Base-by-base conservation (phyloP, 2,888 invertebrate species). In the Cybosia mesomella region DNA sequence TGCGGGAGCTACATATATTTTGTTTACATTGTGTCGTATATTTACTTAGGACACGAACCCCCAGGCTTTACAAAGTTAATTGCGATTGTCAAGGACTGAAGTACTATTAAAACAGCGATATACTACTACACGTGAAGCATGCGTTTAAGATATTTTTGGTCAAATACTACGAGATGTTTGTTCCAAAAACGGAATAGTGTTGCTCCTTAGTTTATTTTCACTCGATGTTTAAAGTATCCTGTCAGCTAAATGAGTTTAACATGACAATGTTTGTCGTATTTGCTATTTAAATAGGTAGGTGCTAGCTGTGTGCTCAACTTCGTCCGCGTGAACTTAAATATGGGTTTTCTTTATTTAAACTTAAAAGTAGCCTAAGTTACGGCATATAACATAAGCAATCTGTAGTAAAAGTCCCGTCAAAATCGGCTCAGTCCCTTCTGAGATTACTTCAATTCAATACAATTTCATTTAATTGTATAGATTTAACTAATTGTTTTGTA, bases 21-120 rank as follows among this genome's bases (percentile, higher is more conserved):
- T 81, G 83, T 87, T 87, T 82, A 85, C 81, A 72, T 80, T 79
- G 74, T 77, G 73, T 77, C 78, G 81, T 83, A 68, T 90, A 84
- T 91, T 89, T 91, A 85, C 82, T 89, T 89, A 90, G 91, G 88
- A 85, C 85, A 72, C 77, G 80, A 84, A 81, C 80, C 81, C 76
- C 80, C 53, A 76, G 72, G 77, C 80, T 85, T 85, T 80, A 83
- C 79, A 77, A 76, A 83, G 85, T 86, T 89, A 88, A 88, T 88
- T 87, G 83, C 81, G 77, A 84, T 85, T 85, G 80, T 84, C 82
- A 81, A 84, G 82, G 78, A 81, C 74, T 69, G 59, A 28, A 58
- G 43, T 59, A 58, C 21, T 59, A 53, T 54, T 66, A 71, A 68
- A 75, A 73, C 72, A 83, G 73, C 71, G 75, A 77, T 75, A 79